Evolutionary conservation across 2,113 vertebrate species (phyloP).

Genomic region (Prietella phreatophila): DNA sequence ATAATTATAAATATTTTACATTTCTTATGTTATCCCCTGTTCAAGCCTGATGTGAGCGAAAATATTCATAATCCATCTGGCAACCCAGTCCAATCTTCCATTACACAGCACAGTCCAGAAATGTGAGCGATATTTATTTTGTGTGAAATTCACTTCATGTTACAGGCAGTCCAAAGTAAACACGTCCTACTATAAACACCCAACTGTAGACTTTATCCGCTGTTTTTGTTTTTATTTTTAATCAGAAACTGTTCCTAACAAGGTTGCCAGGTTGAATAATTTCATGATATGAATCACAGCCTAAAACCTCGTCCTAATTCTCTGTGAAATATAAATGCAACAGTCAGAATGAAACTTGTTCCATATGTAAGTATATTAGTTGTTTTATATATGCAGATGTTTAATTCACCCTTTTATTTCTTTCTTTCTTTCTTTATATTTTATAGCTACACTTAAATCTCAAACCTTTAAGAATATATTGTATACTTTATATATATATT

Average conservation of each 20-base stretch:
- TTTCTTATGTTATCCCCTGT: too few relatives aligned
- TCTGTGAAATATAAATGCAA: not conserved
- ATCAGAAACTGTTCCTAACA: not conserved
- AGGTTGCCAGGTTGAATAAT: not conserved
- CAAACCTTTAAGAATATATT: not conserved
- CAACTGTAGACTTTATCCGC: not conserved
- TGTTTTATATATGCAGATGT: not conserved
- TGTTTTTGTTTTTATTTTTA: not conserved
- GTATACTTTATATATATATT: not conserved
- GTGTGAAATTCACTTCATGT: not conserved
- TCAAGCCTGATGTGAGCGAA: not conserved
- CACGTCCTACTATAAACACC: too few relatives aligned
- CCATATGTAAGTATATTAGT: not conserved
- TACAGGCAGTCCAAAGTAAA: not conserved
- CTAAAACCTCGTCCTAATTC: not conserved
- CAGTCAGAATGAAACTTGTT: not conserved
- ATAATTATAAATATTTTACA: not conserved
- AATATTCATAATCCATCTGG: not conserved
- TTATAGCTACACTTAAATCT: too few relatives aligned
- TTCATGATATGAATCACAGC: not conserved
- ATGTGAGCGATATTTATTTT: too few relatives aligned
- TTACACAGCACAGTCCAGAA: slow-evolving; percentile 1
- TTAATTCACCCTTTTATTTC: not conserved
- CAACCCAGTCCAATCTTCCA: not conserved
- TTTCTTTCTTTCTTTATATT: not conserved